Base-by-base conservation (phyloP, 2,113 vertebrate genomes). In the Hyla sarda region DNA sequence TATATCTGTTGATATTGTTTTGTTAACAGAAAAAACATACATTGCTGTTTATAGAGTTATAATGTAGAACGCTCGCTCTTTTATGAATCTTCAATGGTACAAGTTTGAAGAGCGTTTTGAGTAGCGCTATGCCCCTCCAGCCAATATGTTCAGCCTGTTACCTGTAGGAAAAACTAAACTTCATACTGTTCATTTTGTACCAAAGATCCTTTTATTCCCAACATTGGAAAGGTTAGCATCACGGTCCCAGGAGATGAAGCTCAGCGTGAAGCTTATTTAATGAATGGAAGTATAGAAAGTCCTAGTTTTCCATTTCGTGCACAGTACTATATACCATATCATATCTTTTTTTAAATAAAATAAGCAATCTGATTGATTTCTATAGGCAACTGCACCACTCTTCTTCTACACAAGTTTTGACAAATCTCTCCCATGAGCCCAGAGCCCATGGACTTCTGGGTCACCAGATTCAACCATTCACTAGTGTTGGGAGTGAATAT, bases 61-160 rank as follows among this genome's bases (percentile, higher is more conserved):
- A 10, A 10, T 48, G 47, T 48, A 80, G 14, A 80, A 62, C 25
- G 21, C 48, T 50, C 34, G 17, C 47, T 28, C n/a, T 76, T 50
- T 50, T 10, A 76, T 30, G 52, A 47, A 76, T 45, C 32, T 41
- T 62, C 34, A 58, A 11, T 60, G 58, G 21, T n/a, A 0, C n/a
- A 47, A 32, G 45, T 65, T 37, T 30, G 34, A 65, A 81, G 58
- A 65, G 23, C 37, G 25, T 47, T 81, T 81, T 47, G 54, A 62
- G 23, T 25, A 60, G 58, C 11, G 77, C 25, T 34, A 41, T 25
- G 23, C 13, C 37, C 78, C 32, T 62, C 37, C 23, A 81, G 78
- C 78, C 8, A 65, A 62, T 16, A 41, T 65, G 7, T 37, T 37
- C 77, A 45, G 21, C 8, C n/a, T 47, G 10, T 47, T 65, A 65